A percentile compares a stretch with the other conserved stretches of the same genome.
phyloP scores from a whole-genome alignment of 2,888 invertebrate species.

The Candidula unifasciata region DNA sequence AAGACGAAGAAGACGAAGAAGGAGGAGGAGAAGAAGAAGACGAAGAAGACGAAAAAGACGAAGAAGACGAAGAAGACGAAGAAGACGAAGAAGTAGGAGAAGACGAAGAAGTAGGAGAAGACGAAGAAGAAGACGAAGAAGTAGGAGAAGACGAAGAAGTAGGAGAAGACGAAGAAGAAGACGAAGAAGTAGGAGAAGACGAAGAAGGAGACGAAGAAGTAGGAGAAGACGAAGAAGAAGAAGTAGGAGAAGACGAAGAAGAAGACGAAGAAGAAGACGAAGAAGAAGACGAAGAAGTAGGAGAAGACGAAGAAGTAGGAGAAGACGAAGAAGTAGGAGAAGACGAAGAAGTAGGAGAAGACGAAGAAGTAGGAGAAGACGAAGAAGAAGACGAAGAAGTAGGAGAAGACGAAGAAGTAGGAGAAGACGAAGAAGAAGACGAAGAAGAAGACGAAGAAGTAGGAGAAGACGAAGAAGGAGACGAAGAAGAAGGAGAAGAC shows the following conservation, averaged over 20 bases:
- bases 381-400: too few relatives aligned
- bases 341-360: background rate
- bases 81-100: background rate
- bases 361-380: background rate
- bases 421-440: background rate
- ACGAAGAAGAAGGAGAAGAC: background rate
- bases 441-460: background rate
- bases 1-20: background rate
- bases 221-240: background rate
- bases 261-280: background rate
- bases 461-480: background rate
- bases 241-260: background rate
- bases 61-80: background rate
- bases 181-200: too few relatives aligned
- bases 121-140: background rate
- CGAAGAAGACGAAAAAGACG: conserved; percentile 7
- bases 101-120: background rate
- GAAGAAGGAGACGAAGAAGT: background rate
- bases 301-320: background rate
- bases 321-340: background rate
- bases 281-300: background rate
- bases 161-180: background rate
- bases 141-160: background rate
- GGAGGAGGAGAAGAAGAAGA: background rate
- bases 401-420: too few relatives aligned